Conservation (phyloP, 53 echinoderm and acorn worm genomes). For the Glandiceps talaboti region DNA sequence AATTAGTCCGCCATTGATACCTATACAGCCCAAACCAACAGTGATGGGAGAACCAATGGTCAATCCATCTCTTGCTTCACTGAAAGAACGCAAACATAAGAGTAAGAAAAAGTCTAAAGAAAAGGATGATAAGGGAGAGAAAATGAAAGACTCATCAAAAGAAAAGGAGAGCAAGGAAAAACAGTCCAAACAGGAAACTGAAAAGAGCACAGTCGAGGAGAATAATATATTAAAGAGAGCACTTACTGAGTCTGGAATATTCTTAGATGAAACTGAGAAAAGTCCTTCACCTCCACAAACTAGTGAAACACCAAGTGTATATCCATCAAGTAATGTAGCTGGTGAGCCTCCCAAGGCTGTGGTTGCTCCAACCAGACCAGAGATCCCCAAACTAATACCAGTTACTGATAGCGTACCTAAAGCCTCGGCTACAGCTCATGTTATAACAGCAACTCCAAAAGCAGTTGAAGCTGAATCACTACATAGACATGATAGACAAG, state of each 20-base stretch:
- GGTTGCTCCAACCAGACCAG: constrained; percentile 45
- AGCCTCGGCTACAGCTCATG: not conserved
- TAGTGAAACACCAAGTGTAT: constrained; percentile 33
- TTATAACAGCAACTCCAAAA: not conserved
- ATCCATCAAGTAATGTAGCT: not conserved
- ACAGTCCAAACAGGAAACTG: constrained; percentile 11
- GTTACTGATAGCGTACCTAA: not conserved
- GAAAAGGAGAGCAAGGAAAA: not conserved
- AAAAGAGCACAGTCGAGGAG: constrained; percentile 30
- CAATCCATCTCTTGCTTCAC: constrained; percentile 28
- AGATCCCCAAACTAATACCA: constrained; percentile 91
- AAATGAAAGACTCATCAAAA: constrained; percentile 16
- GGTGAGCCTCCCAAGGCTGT: not conserved
- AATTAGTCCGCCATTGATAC: constrained; percentile 51
- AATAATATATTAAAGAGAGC: constrained; percentile 92
- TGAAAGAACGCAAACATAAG: constrained; percentile 52
- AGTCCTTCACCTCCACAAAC: constrained; percentile 14
- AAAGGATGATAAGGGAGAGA: constrained; percentile 31
- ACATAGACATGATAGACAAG: not conserved
- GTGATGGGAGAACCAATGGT: constrained; percentile 38
- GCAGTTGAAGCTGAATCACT: not conserved
- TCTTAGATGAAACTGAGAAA: constrained; percentile 23
- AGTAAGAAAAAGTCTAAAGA: constrained; percentile 43
- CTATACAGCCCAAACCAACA: constrained; percentile 89
- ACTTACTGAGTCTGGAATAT: constrained; percentile 69